These are phyloP conservation scores for Gephyroberyx darwinii DNA, from an alignment of 2,797 vertebrate species.

Conservation along the genomic window DNA sequence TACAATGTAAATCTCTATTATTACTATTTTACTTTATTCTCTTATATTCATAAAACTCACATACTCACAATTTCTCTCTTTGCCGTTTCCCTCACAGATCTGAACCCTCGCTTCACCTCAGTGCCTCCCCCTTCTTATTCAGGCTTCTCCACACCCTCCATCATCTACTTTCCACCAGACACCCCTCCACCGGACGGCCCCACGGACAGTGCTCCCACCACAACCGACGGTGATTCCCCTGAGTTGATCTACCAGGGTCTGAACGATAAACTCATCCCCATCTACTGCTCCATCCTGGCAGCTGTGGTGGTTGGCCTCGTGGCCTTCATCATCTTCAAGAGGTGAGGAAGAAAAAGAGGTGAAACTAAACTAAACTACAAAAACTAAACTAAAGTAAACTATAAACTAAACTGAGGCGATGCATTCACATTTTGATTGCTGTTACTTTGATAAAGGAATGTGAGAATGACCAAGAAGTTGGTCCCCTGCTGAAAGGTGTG, in stretches of 20 bases:
- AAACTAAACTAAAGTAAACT: no score
- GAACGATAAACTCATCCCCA: conserved; percentile 91
- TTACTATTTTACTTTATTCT: no score
- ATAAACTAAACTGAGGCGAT: no score
- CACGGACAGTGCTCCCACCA: conserved; percentile 69
- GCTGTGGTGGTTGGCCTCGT: conserved; percentile 92
- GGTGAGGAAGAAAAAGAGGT: conserved; percentile 74
- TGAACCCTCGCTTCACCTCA: conserved; percentile 14
- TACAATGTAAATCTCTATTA: no score
- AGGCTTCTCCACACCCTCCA: conserved; percentile 33
- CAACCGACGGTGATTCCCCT: conserved; percentile 80
- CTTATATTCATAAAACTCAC: no score
- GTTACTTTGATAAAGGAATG: no score
- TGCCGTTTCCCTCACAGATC: conserved; percentile 43
- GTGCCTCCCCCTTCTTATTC: conserved; percentile 17
- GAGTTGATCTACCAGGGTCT: conserved; percentile 79
- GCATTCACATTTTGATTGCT: no score
- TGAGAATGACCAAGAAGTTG: no score
- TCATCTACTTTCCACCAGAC: neutral
- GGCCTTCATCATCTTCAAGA: conserved; percentile 95
- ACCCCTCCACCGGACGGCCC: conserved; percentile 6
- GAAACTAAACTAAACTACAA: neutral
- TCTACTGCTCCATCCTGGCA: conserved; percentile 95
- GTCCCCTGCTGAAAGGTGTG: no score
- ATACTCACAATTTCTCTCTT: no score